phyloP scores from a whole-genome alignment of 2,797 vertebrate species.

The Enteromius paludinosus region DNA sequence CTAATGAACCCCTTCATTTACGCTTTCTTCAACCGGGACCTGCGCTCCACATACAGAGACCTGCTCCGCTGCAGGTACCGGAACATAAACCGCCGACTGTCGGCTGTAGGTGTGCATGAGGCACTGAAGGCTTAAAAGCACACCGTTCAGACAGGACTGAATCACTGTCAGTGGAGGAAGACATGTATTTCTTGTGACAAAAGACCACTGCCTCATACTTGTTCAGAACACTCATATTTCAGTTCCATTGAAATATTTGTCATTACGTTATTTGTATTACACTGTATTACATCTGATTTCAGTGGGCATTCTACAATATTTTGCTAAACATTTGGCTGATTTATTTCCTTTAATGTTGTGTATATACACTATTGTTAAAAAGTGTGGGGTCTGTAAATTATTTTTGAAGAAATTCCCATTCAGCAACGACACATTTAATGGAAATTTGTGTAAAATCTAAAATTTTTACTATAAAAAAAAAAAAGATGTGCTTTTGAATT shows the following conservation, averaged over 20 bases:
- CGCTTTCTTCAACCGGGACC: slow-evolving; percentile 84
- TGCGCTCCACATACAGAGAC: slow-evolving; percentile 82
- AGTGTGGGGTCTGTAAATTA: not conserved
- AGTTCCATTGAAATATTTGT: not conserved
- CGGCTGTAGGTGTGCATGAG: slow-evolving; percentile 83
- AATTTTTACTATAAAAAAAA: not conserved
- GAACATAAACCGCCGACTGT: slow-evolving; percentile 84
- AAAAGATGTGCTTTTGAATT: not conserved
- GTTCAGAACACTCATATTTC: slow-evolving; percentile 23
- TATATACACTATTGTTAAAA: not conserved
- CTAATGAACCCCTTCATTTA: slow-evolving; percentile 87
- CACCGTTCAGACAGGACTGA: not conserved
- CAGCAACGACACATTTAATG: not conserved
- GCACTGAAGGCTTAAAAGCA: slow-evolving; percentile 76
- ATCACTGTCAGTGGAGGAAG: not conserved
- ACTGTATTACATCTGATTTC: not conserved
- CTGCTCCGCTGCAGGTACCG: slow-evolving; percentile 83
- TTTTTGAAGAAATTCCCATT: not conserved
- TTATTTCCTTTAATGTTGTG: not conserved
- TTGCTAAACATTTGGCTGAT: not conserved
- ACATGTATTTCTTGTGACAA: not conserved
- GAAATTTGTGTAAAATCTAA: not conserved
- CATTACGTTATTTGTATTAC: not conserved
- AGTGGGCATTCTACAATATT: not conserved
- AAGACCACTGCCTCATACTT: not conserved